phyloP scores from a whole-genome alignment of 2,888 invertebrate genomes.

The Periphyllus acericola region DNA sequence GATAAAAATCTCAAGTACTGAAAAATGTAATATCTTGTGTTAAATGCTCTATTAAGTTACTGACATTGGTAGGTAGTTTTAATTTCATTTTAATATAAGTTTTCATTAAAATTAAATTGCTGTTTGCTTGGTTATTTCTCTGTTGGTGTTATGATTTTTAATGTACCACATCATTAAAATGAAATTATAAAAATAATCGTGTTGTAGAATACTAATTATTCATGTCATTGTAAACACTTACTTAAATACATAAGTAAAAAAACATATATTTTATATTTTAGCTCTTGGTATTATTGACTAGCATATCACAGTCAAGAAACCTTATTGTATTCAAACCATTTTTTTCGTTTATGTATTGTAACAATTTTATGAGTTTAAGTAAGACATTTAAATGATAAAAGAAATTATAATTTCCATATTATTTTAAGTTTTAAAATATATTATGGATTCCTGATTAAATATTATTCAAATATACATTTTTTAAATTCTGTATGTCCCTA shows the following conservation, averaged over 20 bases:
- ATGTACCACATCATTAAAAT: conserved; percentile 5
- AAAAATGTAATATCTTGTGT: conserved; percentile 33
- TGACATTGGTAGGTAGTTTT: neutral
- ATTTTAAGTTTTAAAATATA: neutral
- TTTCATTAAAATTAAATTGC: neutral
- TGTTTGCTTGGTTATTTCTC: conserved; percentile 9
- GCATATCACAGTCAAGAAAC: neutral
- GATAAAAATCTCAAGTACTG: conserved; percentile 46
- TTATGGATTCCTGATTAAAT: neutral
- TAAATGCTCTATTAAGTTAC: conserved; percentile 18
- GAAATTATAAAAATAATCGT: neutral
- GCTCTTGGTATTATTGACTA: conserved; percentile 1
- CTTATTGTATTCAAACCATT: neutral
- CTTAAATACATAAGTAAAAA: neutral
- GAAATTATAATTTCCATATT: neutral
- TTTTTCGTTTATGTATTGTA: neutral
- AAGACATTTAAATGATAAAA: neutral
- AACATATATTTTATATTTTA: conserved; percentile 12
- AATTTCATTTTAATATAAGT: neutral
- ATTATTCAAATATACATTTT: neutral
- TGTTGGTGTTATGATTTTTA: conserved; percentile 20
- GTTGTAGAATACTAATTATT: neutral
- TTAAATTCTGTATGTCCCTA: neutral
- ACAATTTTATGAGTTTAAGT: neutral
- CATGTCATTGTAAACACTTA: conserved; percentile 3